phyloP scores from a whole-genome alignment of 2,888 invertebrate genomes.

The Drosophila meridionalis region DNA sequence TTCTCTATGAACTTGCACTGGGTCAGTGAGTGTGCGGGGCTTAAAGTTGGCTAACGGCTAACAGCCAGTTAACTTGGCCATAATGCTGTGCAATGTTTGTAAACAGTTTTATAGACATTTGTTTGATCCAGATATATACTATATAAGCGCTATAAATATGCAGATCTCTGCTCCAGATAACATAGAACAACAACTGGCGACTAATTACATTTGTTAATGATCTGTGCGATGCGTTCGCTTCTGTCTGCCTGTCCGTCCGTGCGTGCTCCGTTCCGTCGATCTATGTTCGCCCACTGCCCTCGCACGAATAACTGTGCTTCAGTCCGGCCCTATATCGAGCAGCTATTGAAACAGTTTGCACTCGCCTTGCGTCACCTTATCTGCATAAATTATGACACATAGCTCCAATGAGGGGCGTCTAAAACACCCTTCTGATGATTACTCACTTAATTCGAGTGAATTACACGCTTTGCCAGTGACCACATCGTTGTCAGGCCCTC shows the following conservation, averaged over 20 bases:
- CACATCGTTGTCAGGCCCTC: neutral
- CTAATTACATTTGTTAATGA: constrained; percentile 58
- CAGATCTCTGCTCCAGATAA: constrained; percentile 8
- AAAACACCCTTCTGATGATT: constrained; percentile 9
- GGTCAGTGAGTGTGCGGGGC: neutral
- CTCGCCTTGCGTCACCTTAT: constrained; percentile 42
- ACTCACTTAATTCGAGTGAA: neutral
- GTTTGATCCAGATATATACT: neutral
- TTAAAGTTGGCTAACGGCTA: constrained; percentile 16
- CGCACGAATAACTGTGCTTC: constrained; percentile 46
- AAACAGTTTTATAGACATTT: neutral
- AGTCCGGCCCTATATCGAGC: constrained; percentile 25
- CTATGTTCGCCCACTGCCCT: constrained; percentile 33
- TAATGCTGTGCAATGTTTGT: constrained; percentile 41
- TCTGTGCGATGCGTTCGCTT: constrained; percentile 16
- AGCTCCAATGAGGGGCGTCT: constrained; percentile 32
- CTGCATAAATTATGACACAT: constrained; percentile 28
- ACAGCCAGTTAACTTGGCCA: constrained; percentile 54
- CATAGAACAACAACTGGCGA: constrained; percentile 8
- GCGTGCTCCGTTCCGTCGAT: constrained; percentile 1
- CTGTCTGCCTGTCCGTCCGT: neutral
- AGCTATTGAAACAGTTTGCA: constrained; percentile 1
- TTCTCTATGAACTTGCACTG: neutral
- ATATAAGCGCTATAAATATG: neutral
- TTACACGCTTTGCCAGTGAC: neutral